These are phyloP conservation scores for Drosophila histrio DNA, from an alignment of 2,888 invertebrate genomes.

Conservation along the genomic window DNA sequence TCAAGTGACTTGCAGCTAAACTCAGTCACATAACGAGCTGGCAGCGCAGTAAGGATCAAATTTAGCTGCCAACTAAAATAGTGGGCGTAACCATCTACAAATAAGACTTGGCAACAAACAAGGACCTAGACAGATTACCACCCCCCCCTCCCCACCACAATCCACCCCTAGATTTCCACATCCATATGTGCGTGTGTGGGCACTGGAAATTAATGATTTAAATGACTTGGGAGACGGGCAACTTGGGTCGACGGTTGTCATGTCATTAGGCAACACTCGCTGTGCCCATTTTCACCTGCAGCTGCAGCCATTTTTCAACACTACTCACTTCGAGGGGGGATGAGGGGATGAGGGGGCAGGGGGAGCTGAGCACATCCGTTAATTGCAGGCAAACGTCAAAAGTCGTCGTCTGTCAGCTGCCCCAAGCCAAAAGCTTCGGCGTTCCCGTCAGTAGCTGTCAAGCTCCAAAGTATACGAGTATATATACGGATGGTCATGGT, in stretches of 20 bases:
- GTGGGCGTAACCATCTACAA: conserved; percentile 59
- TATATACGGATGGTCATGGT: conserved; percentile 62
- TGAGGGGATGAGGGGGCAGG: background rate
- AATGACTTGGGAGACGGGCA: conserved; percentile 64
- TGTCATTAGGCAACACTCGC: conserved; percentile 75
- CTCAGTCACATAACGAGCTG: conserved; percentile 55
- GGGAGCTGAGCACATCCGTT: conserved; percentile 65
- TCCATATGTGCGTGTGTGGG: conserved; percentile 64
- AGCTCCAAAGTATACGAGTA: conserved; percentile 52
- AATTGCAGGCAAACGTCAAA: conserved; percentile 83
- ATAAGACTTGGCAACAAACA: conserved; percentile 70
- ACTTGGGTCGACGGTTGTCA: conserved; percentile 54
- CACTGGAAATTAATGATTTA: conserved; percentile 81
- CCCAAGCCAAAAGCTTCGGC: conserved; percentile 66
- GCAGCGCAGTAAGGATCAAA: conserved; percentile 57
- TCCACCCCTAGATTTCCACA: background rate
- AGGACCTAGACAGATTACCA: conserved; percentile 37
- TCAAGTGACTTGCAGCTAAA: conserved; percentile 83
- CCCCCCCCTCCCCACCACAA: background rate
- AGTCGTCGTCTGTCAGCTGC: conserved; percentile 78
- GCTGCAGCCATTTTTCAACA: conserved; percentile 75
- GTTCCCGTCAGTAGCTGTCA: conserved; percentile 73
- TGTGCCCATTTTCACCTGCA: conserved; percentile 64
- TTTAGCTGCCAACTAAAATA: conserved; percentile 36
- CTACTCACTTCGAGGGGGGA: conserved; percentile 24